Evolutionary conservation across 30 jellyfish, hydroid and myxozoan genomes (phyloP).

Genomic region (Chrysaora quinquecirrha): DNA sequence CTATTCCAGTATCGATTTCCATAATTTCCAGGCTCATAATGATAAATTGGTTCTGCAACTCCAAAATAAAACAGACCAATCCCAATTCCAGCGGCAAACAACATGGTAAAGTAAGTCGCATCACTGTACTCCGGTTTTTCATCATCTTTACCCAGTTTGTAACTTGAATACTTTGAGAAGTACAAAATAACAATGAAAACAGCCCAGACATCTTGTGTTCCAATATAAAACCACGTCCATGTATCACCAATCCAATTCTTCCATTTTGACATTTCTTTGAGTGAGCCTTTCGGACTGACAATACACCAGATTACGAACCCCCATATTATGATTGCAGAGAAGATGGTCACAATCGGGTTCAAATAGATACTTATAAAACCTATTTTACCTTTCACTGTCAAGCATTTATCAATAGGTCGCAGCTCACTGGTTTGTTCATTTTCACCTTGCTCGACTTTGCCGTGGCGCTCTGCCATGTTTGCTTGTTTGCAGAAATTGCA

Average conservation of each 20-base stretch:
- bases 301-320: conserved; percentile 85
- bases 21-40: conserved; percentile 69
- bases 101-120: conserved; percentile 88
- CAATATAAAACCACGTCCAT: conserved; percentile 98
- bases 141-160: conserved; percentile 81
- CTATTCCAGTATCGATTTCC: conserved; percentile 91
- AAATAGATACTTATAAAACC: conserved; percentile 64
- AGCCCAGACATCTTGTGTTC: conserved; percentile 96
- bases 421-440: not conserved
- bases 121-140: conserved; percentile 91
- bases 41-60: conserved; percentile 95
- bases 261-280: conserved; percentile 51
- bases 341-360: conserved; percentile 79
- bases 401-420: conserved; percentile 56
- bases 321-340: conserved; percentile 91
- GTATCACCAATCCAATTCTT: conserved; percentile 79
- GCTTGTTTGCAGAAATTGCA: too few relatives aligned
- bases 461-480: too few relatives aligned
- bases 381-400: conserved; percentile 41
- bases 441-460: not conserved
- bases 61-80: conserved; percentile 93
- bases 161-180: conserved; percentile 83
- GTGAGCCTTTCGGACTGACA: conserved; percentile 61
- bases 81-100: conserved; percentile 94
- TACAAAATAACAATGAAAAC: conserved; percentile 73